phyloP scores from a whole-genome alignment of 2,113 vertebrate species.

The Perognathus longimembris region DNA sequence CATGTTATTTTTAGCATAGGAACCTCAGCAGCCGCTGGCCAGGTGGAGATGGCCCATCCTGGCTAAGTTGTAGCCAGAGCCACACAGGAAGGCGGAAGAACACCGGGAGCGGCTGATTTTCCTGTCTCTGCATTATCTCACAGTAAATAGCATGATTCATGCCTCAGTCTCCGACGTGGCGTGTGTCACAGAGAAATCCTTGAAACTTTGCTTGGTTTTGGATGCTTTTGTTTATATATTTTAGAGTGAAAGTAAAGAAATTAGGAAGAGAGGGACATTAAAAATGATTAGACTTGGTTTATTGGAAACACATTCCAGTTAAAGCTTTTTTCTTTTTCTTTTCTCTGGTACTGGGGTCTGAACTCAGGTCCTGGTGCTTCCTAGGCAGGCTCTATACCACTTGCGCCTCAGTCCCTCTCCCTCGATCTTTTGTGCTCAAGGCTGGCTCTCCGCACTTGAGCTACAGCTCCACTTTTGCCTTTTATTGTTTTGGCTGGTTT shows the following conservation, averaged over 20 bases:
- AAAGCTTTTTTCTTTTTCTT: too few relatives aligned
- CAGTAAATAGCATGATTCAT: not conserved
- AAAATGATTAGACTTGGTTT: not conserved
- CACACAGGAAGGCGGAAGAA: constrained; percentile 32
- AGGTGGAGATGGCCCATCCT: not conserved
- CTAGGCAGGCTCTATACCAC: too few relatives aligned
- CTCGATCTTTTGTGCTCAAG: too few relatives aligned
- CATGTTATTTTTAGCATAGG: constrained; percentile 80
- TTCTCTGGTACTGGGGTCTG: too few relatives aligned
- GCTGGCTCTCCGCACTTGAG: too few relatives aligned
- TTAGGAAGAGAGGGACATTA: not conserved
- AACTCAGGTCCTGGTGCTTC: too few relatives aligned
- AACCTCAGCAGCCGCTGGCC: constrained; percentile 79
- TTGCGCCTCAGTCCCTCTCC: too few relatives aligned
- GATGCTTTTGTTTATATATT: not conserved
- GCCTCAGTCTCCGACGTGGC: not conserved
- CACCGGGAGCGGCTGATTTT: not conserved
- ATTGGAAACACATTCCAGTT: too few relatives aligned
- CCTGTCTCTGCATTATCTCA: constrained; percentile 32
- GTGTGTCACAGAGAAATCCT: not conserved
- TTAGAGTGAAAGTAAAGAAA: constrained; percentile 29
- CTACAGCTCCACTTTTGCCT: too few relatives aligned
- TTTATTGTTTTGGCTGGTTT: too few relatives aligned
- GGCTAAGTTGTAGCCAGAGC: constrained; percentile 12
- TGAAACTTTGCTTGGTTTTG: not conserved